phyloP scores from a whole-genome alignment of 1,140 invertebrate genomes.

The Pinna nobilis region DNA sequence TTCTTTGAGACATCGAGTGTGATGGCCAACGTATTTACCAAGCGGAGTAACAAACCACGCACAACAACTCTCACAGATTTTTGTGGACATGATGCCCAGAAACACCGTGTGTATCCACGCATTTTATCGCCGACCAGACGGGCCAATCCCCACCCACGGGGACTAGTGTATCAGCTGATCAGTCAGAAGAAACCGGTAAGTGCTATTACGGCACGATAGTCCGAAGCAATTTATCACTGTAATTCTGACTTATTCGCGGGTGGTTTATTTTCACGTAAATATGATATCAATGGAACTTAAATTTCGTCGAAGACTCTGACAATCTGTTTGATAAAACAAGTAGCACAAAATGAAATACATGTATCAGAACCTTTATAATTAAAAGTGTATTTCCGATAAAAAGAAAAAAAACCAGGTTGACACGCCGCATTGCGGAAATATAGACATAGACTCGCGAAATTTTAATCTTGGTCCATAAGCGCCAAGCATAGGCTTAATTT shows the following conservation, averaged over 20 bases:
- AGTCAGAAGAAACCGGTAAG: constrained; percentile 31
- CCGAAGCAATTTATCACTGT: not conserved
- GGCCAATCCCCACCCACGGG: constrained; percentile 39
- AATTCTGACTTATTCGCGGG: not conserved
- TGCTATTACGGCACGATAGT: not conserved
- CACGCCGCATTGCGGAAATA: no score
- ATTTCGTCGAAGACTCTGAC: no score
- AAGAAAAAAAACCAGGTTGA: no score
- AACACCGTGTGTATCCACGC: constrained; percentile 17
- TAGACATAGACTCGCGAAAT: no score
- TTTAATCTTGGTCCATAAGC: no score
- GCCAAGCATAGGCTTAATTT: no score
- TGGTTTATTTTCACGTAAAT: not conserved
- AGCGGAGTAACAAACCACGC: constrained; percentile 13
- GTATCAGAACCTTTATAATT: no score
- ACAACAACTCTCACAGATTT: constrained; percentile 35
- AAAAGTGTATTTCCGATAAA: no score
- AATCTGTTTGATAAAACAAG: no score
- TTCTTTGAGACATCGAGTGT: not conserved
- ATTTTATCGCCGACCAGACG: constrained; percentile 34
- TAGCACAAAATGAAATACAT: no score
- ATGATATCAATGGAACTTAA: no score
- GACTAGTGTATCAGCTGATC: constrained; percentile 32
- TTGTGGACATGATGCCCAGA: constrained; percentile 14
- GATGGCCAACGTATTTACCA: constrained; percentile 43